Evolutionary conservation across 2,888 invertebrate genomes (phyloP).

Genomic region (Carcina quercana): DNA sequence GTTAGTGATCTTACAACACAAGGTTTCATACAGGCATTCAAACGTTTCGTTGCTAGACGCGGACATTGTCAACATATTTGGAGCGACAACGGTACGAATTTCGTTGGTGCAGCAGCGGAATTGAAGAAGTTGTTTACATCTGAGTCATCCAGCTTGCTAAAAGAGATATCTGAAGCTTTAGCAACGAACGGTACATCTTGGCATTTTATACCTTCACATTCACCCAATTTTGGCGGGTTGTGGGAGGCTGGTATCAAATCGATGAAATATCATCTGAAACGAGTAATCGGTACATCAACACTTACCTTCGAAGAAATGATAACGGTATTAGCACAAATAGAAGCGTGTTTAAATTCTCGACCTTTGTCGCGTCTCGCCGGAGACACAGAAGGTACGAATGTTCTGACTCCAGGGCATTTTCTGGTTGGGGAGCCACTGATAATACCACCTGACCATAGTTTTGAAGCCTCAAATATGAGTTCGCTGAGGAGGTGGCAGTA

Average conservation of each 20-base stretch:
- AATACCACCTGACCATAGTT: no score
- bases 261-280: background rate
- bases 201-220: background rate
- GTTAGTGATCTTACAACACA: conserved; percentile 11
- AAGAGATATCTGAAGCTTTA: conserved; percentile 1
- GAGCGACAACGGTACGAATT: conserved; percentile 16
- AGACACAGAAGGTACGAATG: no score
- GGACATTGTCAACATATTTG: conserved; percentile 13
- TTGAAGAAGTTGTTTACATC: conserved; percentile 1
- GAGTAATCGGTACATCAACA: background rate
- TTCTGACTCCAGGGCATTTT: no score
- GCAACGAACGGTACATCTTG: conserved; percentile 1
- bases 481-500: no score
- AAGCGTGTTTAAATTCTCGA: background rate
- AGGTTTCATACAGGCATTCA: conserved; percentile 13
- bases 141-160: background rate
- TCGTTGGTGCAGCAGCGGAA: conserved; percentile 12
- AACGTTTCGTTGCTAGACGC: conserved; percentile 14
- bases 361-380: no score
- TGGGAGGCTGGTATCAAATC: background rate
- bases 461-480: no score
- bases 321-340: background rate
- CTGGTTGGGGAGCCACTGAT: no score
- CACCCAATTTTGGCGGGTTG: background rate
- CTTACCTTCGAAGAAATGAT: background rate